Evolutionary conservation across 2,113 vertebrate species (phyloP).

Genomic region (Coreoperca whiteheadi): DNA sequence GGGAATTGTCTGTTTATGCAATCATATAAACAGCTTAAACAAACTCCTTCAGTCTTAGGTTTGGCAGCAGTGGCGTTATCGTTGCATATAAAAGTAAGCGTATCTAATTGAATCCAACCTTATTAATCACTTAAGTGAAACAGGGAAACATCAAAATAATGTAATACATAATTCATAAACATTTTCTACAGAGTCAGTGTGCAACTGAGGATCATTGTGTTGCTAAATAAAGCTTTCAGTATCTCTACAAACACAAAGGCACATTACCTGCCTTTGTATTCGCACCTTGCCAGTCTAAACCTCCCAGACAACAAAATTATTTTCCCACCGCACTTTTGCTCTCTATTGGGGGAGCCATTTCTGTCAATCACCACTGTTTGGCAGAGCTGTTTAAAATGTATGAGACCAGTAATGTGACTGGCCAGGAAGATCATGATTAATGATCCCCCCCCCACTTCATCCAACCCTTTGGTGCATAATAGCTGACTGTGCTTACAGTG

Average conservation of each 20-base stretch:
- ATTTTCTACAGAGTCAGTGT: conserved; percentile 7
- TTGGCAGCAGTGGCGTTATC: conserved; percentile 51
- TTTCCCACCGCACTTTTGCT: not conserved
- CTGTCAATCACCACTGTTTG: not conserved
- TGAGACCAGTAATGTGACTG: conserved; percentile 26
- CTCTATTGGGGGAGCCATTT: not conserved
- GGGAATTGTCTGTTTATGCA: conserved; percentile 53
- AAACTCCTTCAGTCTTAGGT: conserved; percentile 50
- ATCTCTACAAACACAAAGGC: not conserved
- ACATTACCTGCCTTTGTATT: not conserved
- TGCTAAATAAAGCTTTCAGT: conserved; percentile 22
- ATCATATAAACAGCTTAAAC: conserved; percentile 65
- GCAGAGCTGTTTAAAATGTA: conserved; percentile 42
- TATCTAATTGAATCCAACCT: conserved; percentile 47
- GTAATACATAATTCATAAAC: conserved; percentile 43
- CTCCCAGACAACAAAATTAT: not conserved
- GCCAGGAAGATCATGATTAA: conserved; percentile 20
- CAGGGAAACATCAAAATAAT: conserved; percentile 47
- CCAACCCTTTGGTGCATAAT: not conserved
- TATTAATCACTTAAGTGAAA: conserved; percentile 61
- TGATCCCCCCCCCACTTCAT: conserved; percentile 1
- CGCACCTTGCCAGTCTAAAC: not conserved
- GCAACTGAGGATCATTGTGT: not conserved
- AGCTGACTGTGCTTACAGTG: not conserved
- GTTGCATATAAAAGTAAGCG: conserved; percentile 33